Evolutionary conservation across 2,113 vertebrate genomes (phyloP).

Genomic region (Chaetops frenatus): DNA sequence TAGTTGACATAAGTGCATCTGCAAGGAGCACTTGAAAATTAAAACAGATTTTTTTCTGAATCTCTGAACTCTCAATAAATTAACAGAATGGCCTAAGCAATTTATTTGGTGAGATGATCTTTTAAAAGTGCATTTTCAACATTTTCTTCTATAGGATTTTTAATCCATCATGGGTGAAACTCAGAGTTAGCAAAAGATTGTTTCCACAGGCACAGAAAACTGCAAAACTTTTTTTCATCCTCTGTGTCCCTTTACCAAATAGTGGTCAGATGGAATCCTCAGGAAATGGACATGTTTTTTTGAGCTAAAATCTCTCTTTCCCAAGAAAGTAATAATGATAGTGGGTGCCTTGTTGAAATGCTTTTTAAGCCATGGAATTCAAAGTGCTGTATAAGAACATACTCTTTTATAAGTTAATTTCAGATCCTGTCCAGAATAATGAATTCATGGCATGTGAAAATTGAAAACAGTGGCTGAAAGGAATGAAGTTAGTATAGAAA

Average conservation of each 20-base stretch:
- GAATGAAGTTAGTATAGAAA: background rate
- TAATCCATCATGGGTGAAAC: background rate
- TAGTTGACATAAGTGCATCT: background rate
- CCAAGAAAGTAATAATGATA: background rate
- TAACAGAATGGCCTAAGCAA: background rate
- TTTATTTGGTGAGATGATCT: background rate
- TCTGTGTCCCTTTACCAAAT: background rate
- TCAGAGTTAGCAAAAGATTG: background rate
- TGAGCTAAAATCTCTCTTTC: background rate
- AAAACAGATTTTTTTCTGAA: background rate
- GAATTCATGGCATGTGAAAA: background rate
- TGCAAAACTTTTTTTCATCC: background rate
- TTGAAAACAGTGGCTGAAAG: background rate
- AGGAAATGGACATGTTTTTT: background rate
- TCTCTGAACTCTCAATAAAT: background rate
- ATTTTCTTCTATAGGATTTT: background rate
- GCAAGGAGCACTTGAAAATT: background rate
- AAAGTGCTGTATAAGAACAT: background rate
- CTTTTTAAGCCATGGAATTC: background rate
- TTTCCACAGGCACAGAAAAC: background rate
- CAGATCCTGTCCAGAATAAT: background rate
- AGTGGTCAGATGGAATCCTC: background rate
- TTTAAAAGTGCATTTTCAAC: slow-evolving; percentile 1
- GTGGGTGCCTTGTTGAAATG: background rate
- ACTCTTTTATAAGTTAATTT: background rate